These are phyloP conservation scores for Polyergus mexicanus DNA, from an alignment of 1,140 invertebrate species.

Conservation along the genomic window DNA sequence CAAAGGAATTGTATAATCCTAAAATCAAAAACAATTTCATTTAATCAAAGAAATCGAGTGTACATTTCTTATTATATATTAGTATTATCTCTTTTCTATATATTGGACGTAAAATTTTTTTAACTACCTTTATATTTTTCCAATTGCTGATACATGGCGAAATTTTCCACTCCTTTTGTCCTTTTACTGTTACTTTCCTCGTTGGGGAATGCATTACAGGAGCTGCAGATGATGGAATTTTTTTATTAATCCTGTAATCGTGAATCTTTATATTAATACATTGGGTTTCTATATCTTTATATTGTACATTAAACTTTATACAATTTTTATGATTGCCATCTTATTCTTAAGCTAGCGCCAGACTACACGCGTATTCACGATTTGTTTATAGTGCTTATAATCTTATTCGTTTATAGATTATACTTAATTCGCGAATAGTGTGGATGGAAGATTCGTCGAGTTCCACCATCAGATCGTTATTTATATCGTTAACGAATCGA, in stretches of 20 bases:
- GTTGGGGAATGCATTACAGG: slow-evolving; percentile 99
- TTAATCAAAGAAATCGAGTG: background rate
- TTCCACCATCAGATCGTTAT: too few relatives aligned
- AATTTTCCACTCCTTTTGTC: slow-evolving; percentile 99
- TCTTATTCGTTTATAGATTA: too few relatives aligned
- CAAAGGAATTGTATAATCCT: slow-evolving; percentile 98
- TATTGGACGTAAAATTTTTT: background rate
- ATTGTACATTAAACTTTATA: background rate
- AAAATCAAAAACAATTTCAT: slow-evolving; percentile 50
- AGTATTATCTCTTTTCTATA: background rate
- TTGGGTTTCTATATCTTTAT: background rate
- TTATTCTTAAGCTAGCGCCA: too few relatives aligned
- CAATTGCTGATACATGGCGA: slow-evolving; percentile 99
- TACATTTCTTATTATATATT: background rate
- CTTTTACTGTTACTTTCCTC: slow-evolving; percentile 98
- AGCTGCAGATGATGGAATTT: slow-evolving; percentile 99
- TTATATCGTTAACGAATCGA: too few relatives aligned
- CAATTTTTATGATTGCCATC: background rate
- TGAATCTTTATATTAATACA: slow-evolving; percentile 55
- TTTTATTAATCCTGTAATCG: slow-evolving; percentile 93
- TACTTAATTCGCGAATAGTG: too few relatives aligned
- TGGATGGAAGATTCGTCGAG: too few relatives aligned
- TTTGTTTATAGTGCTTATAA: too few relatives aligned
- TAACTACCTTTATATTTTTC: slow-evolving; percentile 97
- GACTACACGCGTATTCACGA: too few relatives aligned